Percentiles rank a stretch among this genome's conserved stretches.
These are phyloP conservation scores for Plutomurus gul DNA, from an alignment of 1,140 invertebrate genomes.

Conservation along the genomic window DNA sequence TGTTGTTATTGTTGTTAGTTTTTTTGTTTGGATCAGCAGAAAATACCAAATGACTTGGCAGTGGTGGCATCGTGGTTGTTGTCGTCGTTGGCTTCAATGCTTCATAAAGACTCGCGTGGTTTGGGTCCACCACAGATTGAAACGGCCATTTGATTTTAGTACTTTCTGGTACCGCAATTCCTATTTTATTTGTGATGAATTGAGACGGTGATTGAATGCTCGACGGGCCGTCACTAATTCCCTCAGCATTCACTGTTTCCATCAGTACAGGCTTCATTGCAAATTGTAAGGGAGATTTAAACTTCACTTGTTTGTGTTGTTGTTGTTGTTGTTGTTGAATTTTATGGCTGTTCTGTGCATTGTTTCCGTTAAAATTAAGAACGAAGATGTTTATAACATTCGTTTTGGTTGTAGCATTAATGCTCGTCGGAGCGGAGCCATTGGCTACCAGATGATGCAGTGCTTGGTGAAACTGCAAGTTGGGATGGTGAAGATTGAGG, in stretches of 20 bases:
- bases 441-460: constrained; percentile 52
- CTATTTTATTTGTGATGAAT: constrained; percentile 28
- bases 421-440: constrained; percentile 47
- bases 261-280: constrained; percentile 1
- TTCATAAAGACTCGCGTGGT: constrained; percentile 2
- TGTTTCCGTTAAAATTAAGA: constrained; percentile 49
- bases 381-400: constrained; percentile 54
- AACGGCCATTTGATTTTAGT: neutral
- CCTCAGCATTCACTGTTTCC: constrained; percentile 3
- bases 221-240: neutral
- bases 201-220: neutral
- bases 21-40: neutral
- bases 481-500: constrained; percentile 52
- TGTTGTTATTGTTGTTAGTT: neutral
- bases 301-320: neutral
- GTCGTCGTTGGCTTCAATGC: neutral
- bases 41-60: neutral
- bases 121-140: neutral
- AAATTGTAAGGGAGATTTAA: neutral
- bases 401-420: constrained; percentile 52
- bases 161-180: constrained; percentile 24
- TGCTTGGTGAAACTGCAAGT: constrained; percentile 54
- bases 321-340: neutral
- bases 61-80: neutral
- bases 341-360: constrained; percentile 5